Evolutionary conservation across 2,888 invertebrate species (phyloP).

Genomic region (Hydriomena furcata): DNA sequence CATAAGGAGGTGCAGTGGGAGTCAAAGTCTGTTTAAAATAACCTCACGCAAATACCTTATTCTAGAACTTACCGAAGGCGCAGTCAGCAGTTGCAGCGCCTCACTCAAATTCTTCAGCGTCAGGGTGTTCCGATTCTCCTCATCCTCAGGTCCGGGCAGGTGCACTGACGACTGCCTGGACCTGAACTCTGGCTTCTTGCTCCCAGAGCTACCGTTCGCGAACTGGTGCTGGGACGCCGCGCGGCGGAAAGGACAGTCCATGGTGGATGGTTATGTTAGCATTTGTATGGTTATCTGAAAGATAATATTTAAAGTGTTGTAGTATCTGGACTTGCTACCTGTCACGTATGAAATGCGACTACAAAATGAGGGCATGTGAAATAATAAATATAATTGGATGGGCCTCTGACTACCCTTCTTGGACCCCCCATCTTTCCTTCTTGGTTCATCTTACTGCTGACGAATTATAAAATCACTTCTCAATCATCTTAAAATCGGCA

Average conservation of each 20-base stretch:
- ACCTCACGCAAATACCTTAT: too few relatives aligned
- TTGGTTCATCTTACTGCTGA: too few relatives aligned
- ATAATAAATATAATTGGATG: too few relatives aligned
- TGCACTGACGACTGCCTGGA: constrained; percentile 87
- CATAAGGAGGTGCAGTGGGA: too few relatives aligned
- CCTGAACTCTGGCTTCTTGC: constrained; percentile 74
- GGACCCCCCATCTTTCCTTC: too few relatives aligned
- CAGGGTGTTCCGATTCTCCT: constrained; percentile 85
- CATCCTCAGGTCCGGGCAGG: constrained; percentile 85
- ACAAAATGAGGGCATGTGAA: too few relatives aligned
- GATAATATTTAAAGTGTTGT: not conserved
- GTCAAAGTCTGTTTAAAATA: too few relatives aligned
- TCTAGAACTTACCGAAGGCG: constrained; percentile 88
- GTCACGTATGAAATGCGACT: too few relatives aligned
- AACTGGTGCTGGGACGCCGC: constrained; percentile 82
- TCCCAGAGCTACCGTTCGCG: constrained; percentile 71
- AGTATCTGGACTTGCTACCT: too few relatives aligned
- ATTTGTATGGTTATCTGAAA: constrained; percentile 26
- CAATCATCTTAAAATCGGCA: too few relatives aligned
- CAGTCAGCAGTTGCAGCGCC: constrained; percentile 91
- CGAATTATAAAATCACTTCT: too few relatives aligned
- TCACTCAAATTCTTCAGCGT: constrained; percentile 91
- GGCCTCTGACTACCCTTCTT: too few relatives aligned
- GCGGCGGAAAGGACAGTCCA: constrained; percentile 84
- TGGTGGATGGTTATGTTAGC: constrained; percentile 41